Evolutionary conservation across 2,797 vertebrate genomes (phyloP).

Genomic region (Gephyroberyx darwinii): DNA sequence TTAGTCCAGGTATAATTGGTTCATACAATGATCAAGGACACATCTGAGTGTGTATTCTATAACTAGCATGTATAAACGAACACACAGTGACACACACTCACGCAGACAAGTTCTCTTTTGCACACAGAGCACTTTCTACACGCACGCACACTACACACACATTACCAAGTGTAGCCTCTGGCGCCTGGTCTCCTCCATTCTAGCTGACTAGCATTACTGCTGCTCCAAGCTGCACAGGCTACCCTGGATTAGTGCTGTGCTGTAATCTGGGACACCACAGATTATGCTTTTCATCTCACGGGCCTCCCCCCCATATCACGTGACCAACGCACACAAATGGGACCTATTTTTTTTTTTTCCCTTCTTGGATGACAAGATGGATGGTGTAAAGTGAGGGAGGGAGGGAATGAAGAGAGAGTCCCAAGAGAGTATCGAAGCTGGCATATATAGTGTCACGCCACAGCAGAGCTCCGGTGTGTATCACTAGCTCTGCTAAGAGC

Average conservation of each 20-base stretch:
- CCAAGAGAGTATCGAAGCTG: slow-evolving; percentile 44
- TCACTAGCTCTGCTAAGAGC: slow-evolving; percentile 13
- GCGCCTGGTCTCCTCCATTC: slow-evolving; percentile 49
- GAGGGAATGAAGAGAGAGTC: slow-evolving; percentile 43
- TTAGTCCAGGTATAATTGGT: neutral
- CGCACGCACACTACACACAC: slow-evolving; percentile 22
- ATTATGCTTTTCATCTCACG: slow-evolving; percentile 78
- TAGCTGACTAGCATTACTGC: slow-evolving; percentile 63
- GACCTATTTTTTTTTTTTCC: slow-evolving; percentile 56
- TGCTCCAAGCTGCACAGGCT: slow-evolving; percentile 58
- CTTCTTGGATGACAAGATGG: slow-evolving; percentile 51
- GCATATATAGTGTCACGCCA: slow-evolving; percentile 29
- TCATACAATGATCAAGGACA: neutral
- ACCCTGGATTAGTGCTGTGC: slow-evolving; percentile 75
- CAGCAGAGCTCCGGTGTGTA: neutral
- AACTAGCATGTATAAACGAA: neutral
- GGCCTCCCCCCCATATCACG: slow-evolving; percentile 44
- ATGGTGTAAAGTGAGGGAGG: slow-evolving; percentile 44
- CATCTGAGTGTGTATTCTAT: neutral
- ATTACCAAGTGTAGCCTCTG: slow-evolving; percentile 50
- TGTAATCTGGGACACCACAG: slow-evolving; percentile 84
- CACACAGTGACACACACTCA: slow-evolving; percentile 10
- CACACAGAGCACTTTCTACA: slow-evolving; percentile 34
- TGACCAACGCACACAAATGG: slow-evolving; percentile 70
- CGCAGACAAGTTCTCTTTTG: neutral